phyloP scores from a whole-genome alignment of 2,888 invertebrate genomes.

The Marasmarcha lunaedactyla region DNA sequence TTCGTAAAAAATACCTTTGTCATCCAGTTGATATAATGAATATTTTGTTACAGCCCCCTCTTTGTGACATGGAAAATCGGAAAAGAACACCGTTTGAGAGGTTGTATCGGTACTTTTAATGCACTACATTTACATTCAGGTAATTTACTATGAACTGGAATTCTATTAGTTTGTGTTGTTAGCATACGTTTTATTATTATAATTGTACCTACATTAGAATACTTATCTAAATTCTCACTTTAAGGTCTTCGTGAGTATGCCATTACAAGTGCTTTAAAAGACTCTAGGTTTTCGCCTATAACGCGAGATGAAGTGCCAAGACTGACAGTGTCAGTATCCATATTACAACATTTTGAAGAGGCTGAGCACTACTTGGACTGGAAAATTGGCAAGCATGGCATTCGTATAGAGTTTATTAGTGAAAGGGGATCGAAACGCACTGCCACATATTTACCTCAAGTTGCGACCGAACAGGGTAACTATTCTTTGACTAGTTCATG shows the following conservation, averaged over 20 bases:
- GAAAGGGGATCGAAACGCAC: constrained; percentile 94
- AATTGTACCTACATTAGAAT: no score
- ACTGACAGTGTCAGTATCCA: constrained; percentile 94
- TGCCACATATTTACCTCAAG: constrained; percentile 98
- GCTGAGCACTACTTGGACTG: constrained; percentile 96
- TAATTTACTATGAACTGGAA: constrained; percentile 20
- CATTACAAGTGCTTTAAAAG: constrained; percentile 97
- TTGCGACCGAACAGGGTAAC: constrained; percentile 96
- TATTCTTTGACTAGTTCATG: not conserved
- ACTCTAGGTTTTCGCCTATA: constrained; percentile 96
- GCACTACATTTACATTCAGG: constrained; percentile 95
- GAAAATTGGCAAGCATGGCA: constrained; percentile 97
- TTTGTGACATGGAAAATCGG: constrained; percentile 99
- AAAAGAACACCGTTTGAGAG: constrained; percentile 92
- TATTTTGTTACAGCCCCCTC: constrained; percentile 78
- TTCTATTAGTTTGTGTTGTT: no score
- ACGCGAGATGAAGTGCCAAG: constrained; percentile 92
- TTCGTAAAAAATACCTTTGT: no score
- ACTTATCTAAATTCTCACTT: no score
- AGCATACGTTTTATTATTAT: no score
- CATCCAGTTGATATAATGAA: no score
- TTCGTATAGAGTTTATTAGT: constrained; percentile 96
- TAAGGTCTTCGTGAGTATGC: constrained; percentile 95
- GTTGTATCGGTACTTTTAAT: constrained; percentile 99
- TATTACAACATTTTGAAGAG: constrained; percentile 96